Evolutionary conservation across 2,113 vertebrate genomes (phyloP).

Genomic region (Sylvicapra grimmia): DNA sequence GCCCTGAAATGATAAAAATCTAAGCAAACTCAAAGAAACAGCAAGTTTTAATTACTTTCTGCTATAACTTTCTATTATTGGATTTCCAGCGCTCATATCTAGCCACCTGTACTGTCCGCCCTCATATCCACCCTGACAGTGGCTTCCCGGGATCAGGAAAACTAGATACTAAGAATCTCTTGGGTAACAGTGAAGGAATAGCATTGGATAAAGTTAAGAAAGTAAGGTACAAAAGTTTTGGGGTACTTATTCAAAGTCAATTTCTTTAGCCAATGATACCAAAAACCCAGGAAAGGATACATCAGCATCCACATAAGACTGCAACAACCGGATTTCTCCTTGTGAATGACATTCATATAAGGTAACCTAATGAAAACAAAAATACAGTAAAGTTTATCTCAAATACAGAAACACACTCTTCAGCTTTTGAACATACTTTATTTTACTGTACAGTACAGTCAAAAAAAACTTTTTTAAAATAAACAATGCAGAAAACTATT

Average conservation of each 20-base stretch:
- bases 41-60: background rate
- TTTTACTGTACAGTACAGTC: background rate
- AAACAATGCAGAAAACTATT: background rate
- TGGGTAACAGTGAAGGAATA: background rate
- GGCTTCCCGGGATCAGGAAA: background rate
- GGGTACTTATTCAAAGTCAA: background rate
- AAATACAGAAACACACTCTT: background rate
- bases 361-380: constrained; percentile 86
- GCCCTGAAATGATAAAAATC: background rate
- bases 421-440: background rate
- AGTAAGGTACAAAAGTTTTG: background rate
- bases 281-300: constrained; percentile 87
- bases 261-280: background rate
- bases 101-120: background rate
- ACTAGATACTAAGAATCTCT: background rate
- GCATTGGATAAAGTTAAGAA: background rate
- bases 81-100: background rate
- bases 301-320: constrained; percentile 97
- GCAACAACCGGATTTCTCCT: constrained; percentile 93
- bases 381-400: constrained; percentile 13
- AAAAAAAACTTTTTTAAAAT: background rate
- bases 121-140: background rate
- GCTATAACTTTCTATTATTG: background rate
- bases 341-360: constrained; percentile 98
- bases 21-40: background rate